These are phyloP conservation scores for Anguilla obscura DNA, from an alignment of 2,797 vertebrate species.

Conservation along the genomic window DNA sequence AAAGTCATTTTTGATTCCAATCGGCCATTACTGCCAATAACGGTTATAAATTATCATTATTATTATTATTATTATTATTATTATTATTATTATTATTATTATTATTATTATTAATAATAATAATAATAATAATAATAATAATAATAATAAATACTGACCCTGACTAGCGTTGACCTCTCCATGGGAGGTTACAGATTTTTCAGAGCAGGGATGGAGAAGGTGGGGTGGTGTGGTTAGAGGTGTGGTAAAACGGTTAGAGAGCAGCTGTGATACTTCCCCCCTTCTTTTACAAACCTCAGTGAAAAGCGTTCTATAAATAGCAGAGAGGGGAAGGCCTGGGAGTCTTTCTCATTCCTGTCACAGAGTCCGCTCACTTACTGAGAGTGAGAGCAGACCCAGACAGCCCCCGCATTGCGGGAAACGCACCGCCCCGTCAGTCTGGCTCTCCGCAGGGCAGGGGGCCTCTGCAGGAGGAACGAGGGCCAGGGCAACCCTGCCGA, in stretches of 20 bases:
- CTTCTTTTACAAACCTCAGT: neutral
- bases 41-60: too few relatives aligned
- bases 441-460: neutral
- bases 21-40: too few relatives aligned
- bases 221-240: neutral
- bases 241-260: neutral
- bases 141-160: neutral
- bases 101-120: neutral
- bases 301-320: neutral
- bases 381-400: constrained; percentile 4
- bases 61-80: too few relatives aligned
- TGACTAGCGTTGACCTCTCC: neutral
- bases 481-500: neutral
- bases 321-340: neutral
- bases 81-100: neutral
- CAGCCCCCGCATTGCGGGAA: neutral
- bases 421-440: neutral
- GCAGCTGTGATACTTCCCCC: neutral
- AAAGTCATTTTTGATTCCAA: neutral
- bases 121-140: too few relatives aligned
- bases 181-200: neutral
- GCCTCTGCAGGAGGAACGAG: neutral
- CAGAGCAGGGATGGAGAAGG: neutral
- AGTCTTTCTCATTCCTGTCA: constrained; percentile 24
- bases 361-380: neutral